These are phyloP conservation scores for Uria aalge DNA, from an alignment of 2,113 vertebrate genomes.

Conservation along the genomic window DNA sequence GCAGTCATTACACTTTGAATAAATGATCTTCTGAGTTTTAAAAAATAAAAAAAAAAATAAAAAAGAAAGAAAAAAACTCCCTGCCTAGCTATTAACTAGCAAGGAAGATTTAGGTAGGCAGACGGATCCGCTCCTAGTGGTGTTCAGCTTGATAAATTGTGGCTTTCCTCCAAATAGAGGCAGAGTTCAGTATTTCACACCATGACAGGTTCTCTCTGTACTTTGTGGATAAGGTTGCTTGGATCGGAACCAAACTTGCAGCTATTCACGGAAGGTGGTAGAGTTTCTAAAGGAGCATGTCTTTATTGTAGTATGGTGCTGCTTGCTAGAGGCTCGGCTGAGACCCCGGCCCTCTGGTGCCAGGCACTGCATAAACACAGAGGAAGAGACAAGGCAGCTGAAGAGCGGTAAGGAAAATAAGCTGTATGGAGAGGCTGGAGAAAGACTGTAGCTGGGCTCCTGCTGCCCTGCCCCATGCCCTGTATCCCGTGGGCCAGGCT, in stretches of 20 bases:
- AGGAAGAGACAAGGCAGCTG: neutral
- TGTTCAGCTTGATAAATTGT: constrained; percentile 54
- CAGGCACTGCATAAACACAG: neutral
- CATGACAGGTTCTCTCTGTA: constrained; percentile 67
- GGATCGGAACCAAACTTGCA: constrained; percentile 40
- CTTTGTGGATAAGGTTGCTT: constrained; percentile 63
- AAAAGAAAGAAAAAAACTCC: neutral
- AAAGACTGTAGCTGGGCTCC: neutral
- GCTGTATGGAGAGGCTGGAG: neutral
- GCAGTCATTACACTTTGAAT: neutral
- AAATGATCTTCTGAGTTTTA: constrained; percentile 7
- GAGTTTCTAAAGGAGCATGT: neutral
- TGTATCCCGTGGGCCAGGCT: neutral
- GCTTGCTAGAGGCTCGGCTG: neutral
- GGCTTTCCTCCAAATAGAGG: constrained; percentile 64
- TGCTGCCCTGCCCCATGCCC: neutral
- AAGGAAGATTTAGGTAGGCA: constrained; percentile 58
- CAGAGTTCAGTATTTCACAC: constrained; percentile 64
- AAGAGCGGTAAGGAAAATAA: neutral
- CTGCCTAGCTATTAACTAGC: constrained; percentile 37
- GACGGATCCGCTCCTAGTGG: constrained; percentile 1
- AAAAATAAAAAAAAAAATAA: neutral
- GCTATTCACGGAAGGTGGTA: constrained; percentile 25
- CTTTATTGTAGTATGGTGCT: neutral
- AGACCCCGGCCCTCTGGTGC: neutral